Percentiles rank a stretch among this genome's conserved stretches.
phyloP scores from a whole-genome alignment of 2,797 vertebrate genomes.

The Myoxocephalus aenaeus region DNA sequence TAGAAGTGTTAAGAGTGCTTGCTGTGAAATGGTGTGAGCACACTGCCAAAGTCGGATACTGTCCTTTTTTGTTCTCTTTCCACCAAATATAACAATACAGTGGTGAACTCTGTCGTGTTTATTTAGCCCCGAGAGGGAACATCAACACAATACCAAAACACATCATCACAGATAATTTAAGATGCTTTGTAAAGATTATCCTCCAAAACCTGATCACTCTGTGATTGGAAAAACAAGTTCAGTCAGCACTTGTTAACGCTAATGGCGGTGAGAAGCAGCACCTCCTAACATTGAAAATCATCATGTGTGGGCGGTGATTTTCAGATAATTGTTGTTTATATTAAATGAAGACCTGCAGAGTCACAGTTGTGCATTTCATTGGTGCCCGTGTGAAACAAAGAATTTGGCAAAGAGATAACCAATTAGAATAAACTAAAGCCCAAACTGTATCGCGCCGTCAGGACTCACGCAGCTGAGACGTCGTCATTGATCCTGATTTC shows the following conservation, averaged over 20 bases:
- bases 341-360: conserved; percentile 4
- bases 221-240: conserved; percentile 24
- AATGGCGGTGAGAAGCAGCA: conserved; percentile 27
- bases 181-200: conserved; percentile 20
- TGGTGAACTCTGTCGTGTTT: neutral
- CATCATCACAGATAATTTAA: conserved; percentile 8
- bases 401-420: neutral
- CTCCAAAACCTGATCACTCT: neutral
- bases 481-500: conserved; percentile 26
- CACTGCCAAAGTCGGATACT: neutral
- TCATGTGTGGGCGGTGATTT: conserved; percentile 28
- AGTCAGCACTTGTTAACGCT: conserved; percentile 19
- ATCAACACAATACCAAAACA: conserved; percentile 2
- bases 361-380: conserved; percentile 16
- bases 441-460: neutral
- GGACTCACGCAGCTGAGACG: neutral
- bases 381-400: neutral
- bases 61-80: conserved; percentile 23
- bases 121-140: conserved; percentile 5
- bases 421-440: neutral
- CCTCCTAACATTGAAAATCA: conserved; percentile 10
- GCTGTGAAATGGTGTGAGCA: conserved; percentile 41
- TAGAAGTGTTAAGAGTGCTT: conserved; percentile 47
- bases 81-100: neutral
- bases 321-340: conserved; percentile 13